phyloP scores from a whole-genome alignment of 1,140 invertebrate species.

The Eulimnadia texana region DNA sequence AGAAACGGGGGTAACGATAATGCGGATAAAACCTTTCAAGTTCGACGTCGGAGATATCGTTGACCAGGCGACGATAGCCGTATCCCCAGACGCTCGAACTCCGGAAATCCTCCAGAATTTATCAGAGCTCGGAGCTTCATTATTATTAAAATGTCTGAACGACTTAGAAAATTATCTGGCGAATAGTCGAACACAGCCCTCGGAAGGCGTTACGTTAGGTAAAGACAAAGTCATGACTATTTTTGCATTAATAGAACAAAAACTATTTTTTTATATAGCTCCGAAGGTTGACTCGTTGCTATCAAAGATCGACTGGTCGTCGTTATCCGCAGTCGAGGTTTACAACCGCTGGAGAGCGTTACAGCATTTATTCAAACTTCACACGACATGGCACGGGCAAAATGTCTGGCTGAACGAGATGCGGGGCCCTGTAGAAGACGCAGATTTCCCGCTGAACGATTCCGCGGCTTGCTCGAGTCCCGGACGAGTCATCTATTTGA shows the following conservation, averaged over 20 bases:
- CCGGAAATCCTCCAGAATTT: conserved; percentile 48
- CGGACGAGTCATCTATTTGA: conserved; percentile 5
- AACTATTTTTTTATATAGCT: too few relatives aligned
- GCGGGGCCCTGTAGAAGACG: not conserved
- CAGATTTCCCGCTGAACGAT: not conserved
- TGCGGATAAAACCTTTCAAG: conserved; percentile 61
- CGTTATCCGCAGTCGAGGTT: conserved; percentile 18
- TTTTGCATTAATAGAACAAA: too few relatives aligned
- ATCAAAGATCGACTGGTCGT: conserved; percentile 21
- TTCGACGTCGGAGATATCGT: conserved; percentile 81
- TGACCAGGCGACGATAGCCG: conserved; percentile 41
- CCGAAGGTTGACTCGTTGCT: conserved; percentile 22
- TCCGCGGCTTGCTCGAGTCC: not conserved
- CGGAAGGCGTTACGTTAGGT: conserved; percentile 51
- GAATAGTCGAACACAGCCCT: conserved; percentile 41
- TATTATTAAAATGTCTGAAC: conserved; percentile 46
- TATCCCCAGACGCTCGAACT: conserved; percentile 44
- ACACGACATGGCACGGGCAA: conserved; percentile 20
- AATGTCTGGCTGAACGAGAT: conserved; percentile 21
- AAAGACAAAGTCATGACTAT: conserved; percentile 17
- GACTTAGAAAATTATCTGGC: conserved; percentile 41
- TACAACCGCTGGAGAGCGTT: conserved; percentile 25
- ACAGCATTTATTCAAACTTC: conserved; percentile 19
- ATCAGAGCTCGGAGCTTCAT: conserved; percentile 48
- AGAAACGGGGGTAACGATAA: conserved; percentile 71